Evolutionary conservation across 2,888 invertebrate species (phyloP).

Genomic region (Cryptus armator): DNA sequence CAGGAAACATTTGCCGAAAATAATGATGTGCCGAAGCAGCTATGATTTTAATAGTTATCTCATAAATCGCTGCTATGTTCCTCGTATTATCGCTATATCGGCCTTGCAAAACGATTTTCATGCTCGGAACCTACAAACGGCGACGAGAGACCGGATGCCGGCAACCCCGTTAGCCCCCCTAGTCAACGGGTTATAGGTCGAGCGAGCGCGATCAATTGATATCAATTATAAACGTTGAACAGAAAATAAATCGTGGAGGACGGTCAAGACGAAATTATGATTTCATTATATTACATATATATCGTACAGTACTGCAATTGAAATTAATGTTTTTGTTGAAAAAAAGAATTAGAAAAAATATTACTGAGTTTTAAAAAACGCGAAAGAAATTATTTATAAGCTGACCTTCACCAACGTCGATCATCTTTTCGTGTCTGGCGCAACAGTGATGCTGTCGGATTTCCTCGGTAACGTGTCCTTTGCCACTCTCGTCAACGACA

Average conservation of each 20-base stretch:
- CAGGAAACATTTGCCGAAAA: too few species aligned
- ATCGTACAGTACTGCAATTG: not conserved
- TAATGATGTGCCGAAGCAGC: not conserved
- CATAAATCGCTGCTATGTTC: not conserved
- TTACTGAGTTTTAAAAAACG: not conserved
- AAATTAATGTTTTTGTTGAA: not conserved
- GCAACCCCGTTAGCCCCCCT: slow-evolving; percentile 31
- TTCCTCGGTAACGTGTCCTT: slow-evolving; percentile 60
- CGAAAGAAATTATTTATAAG: slow-evolving; percentile 44
- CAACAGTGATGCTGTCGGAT: slow-evolving; percentile 77
- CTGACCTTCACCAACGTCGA: slow-evolving; percentile 82
- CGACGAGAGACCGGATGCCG: slow-evolving; percentile 57
- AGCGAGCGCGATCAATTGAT: slow-evolving; percentile 32
- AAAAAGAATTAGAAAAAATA: not conserved
- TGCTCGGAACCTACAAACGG: slow-evolving; percentile 48
- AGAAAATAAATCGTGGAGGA: not conserved
- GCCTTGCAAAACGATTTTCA: not conserved
- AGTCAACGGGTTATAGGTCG: not conserved
- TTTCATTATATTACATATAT: slow-evolving; percentile 3
- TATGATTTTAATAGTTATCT: not conserved
- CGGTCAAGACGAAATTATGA: not conserved
- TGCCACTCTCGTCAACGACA: slow-evolving; percentile 47
- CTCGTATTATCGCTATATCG: not conserved
- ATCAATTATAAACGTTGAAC: slow-evolving; percentile 11
- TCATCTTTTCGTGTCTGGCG: slow-evolving; percentile 81